Evolutionary conservation across 53 echinoderm and acorn worm species (phyloP).

Genomic region (Actinopyga echinites): DNA sequence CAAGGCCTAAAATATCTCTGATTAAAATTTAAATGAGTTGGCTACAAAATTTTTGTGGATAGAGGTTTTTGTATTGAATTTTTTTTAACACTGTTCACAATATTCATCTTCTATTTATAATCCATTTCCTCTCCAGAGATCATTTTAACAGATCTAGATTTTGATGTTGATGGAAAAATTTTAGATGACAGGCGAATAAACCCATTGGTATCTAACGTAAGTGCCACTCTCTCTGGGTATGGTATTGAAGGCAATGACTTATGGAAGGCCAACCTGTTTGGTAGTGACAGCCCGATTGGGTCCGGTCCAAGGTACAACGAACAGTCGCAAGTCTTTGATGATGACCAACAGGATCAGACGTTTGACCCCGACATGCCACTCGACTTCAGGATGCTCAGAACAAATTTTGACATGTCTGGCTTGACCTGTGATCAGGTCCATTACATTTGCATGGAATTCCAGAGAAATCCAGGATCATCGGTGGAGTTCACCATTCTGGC

Average conservation of each 20-base stretch:
- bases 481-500: constrained; percentile 69
- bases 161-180: constrained; percentile 48
- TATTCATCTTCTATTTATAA: no score
- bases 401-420: constrained; percentile 78
- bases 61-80: no score
- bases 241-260: constrained; percentile 71
- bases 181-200: constrained; percentile 54
- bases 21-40: no score
- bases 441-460: constrained; percentile 78
- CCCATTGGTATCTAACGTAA: constrained; percentile 47
- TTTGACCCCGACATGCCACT: constrained; percentile 64
- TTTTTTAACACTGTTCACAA: no score
- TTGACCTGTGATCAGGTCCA: constrained; percentile 67
- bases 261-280: constrained; percentile 81
- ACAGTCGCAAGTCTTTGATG: constrained; percentile 62
- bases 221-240: constrained; percentile 41
- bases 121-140: constrained; percentile 43
- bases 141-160: constrained; percentile 49
- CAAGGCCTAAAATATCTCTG: no score
- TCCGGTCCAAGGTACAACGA: constrained; percentile 63
- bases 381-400: constrained; percentile 57
- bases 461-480: constrained; percentile 67
- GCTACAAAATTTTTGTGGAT: no score
- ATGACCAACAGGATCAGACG: constrained; percentile 56
- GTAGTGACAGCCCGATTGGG: constrained; percentile 72